These are phyloP conservation scores for Candoia aspera DNA, from an alignment of 2,113 vertebrate genomes.

Conservation along the genomic window DNA sequence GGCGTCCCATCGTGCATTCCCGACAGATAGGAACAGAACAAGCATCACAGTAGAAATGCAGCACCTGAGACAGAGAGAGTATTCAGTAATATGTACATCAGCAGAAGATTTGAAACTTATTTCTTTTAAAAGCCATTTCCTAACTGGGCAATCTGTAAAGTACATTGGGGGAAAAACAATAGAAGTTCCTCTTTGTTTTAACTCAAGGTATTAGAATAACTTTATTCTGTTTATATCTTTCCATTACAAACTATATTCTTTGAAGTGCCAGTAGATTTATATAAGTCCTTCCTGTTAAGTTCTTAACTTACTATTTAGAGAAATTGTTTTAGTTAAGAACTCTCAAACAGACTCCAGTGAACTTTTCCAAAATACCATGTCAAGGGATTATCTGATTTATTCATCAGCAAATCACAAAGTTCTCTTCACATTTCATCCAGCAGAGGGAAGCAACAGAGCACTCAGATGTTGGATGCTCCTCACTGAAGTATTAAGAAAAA, in stretches of 20 bases:
- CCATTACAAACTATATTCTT: background rate
- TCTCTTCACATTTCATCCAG: conserved; percentile 59
- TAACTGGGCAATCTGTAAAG: background rate
- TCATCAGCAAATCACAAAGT: background rate
- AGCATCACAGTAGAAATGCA: conserved; percentile 95
- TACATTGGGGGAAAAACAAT: background rate
- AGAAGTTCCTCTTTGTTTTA: background rate
- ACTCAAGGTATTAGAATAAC: background rate
- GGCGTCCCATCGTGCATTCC: conserved; percentile 92
- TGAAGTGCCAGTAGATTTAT: background rate
- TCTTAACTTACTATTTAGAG: background rate
- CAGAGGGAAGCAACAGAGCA: conserved; percentile 59
- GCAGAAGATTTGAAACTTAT: background rate
- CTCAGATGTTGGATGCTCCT: background rate
- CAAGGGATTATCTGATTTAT: background rate
- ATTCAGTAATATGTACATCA: background rate
- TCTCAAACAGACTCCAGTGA: background rate
- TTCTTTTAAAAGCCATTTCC: background rate
- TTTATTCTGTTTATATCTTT: background rate
- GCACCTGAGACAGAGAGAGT: conserved; percentile 76
- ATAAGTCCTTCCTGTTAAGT: background rate
- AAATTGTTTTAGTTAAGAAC: background rate
- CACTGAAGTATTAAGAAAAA: background rate
- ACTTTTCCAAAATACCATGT: background rate
- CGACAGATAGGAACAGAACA: conserved; percentile 96